phyloP scores from a whole-genome alignment of 2,888 invertebrate genomes.

The Altica lythri region DNA sequence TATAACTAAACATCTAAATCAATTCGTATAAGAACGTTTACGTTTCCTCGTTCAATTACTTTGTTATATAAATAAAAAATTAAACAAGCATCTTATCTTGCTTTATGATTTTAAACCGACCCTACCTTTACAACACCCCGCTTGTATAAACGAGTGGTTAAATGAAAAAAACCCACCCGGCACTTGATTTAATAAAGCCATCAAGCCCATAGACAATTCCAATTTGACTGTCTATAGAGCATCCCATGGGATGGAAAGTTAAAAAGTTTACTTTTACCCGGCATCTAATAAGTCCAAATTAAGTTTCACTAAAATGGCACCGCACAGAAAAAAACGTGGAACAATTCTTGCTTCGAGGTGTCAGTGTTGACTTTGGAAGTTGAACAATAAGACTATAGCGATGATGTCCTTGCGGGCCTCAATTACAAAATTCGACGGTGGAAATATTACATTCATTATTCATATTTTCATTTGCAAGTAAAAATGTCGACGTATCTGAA shows the following conservation, averaged over 20 bases:
- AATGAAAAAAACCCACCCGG: conserved; percentile 20
- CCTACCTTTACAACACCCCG: too few species aligned
- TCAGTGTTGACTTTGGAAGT: conserved; percentile 44
- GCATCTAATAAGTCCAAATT: conserved; percentile 52
- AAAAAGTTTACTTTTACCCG: conserved; percentile 51
- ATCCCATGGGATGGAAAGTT: conserved; percentile 43
- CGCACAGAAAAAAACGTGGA: conserved; percentile 36
- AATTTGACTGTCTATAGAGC: conserved; percentile 50
- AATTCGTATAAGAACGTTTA: too few species aligned
- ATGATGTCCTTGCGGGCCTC: conserved; percentile 41
- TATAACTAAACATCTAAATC: too few species aligned
- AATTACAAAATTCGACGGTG: conserved; percentile 42
- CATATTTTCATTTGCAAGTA: conserved; percentile 47
- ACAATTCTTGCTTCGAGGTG: conserved; percentile 37
- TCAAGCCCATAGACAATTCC: conserved; percentile 43
- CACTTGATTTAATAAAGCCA: conserved; percentile 46
- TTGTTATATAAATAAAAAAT: too few species aligned
- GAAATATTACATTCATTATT: conserved; percentile 47
- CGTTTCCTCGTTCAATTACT: too few species aligned
- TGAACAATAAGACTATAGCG: conserved; percentile 41
- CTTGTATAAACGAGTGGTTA: conserved; percentile 22
- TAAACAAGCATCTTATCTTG: too few species aligned
- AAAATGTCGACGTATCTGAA: conserved; percentile 34
- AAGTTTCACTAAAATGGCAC: conserved; percentile 50
- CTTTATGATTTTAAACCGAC: too few species aligned